phyloP scores from a whole-genome alignment of 2,888 invertebrate genomes.

The Drosophila picticornis region DNA sequence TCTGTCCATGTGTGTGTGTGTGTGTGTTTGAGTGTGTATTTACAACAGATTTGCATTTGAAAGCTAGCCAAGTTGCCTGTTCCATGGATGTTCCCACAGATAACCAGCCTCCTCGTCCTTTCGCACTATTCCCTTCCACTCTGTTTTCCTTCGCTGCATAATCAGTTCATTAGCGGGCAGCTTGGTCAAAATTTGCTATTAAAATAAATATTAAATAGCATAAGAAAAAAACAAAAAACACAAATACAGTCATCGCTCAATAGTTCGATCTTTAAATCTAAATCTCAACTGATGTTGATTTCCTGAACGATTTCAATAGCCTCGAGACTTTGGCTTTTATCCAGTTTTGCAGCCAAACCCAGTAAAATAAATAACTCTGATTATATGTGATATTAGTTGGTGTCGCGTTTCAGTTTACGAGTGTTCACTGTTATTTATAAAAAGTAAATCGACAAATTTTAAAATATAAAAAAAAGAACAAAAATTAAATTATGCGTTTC shows the following conservation, averaged over 20 bases:
- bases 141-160: slow-evolving; percentile 40
- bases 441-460: slow-evolving; percentile 5
- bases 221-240: slow-evolving; percentile 1
- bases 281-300: neutral
- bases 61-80: slow-evolving; percentile 35
- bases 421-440: slow-evolving; percentile 1
- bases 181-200: slow-evolving; percentile 25
- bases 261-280: neutral
- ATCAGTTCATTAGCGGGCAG: slow-evolving; percentile 73
- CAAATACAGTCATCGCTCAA: slow-evolving; percentile 2
- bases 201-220: slow-evolving; percentile 17
- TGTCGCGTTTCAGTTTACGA: neutral
- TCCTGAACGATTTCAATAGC: neutral
- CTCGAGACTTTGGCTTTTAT: neutral
- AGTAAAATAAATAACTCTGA: neutral
- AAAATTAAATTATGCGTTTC: slow-evolving; percentile 83
- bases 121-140: too few relatives aligned
- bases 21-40: slow-evolving; percentile 28
- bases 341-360: neutral
- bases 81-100: slow-evolving; percentile 1
- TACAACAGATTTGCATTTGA: slow-evolving; percentile 67
- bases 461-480: slow-evolving; percentile 31
- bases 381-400: neutral
- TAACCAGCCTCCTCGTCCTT: neutral
- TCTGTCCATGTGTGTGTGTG: slow-evolving; percentile 6